Conservation (phyloP, 2,797 vertebrate genomes). For the Pachyuromys duprasi region DNA sequence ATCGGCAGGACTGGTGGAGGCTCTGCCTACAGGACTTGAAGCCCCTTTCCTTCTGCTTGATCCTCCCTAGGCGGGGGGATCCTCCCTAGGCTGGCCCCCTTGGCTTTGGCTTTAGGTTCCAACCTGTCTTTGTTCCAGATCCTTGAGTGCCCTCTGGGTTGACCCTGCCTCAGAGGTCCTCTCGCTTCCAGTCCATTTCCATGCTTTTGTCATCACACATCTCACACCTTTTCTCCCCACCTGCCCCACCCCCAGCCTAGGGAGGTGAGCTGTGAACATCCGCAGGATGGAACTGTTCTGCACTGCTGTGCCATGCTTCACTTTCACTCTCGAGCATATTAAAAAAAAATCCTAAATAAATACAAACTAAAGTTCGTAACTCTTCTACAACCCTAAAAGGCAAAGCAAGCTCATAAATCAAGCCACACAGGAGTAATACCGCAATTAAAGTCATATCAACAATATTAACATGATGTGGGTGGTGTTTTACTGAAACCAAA, state of each 20-base stretch:
- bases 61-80: background rate
- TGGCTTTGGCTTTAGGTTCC: background rate
- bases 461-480: background rate
- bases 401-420: constrained; percentile 51
- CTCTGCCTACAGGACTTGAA: background rate
- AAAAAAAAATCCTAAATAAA: background rate
- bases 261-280: background rate
- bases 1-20: background rate
- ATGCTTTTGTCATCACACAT: too few relatives aligned
- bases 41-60: background rate
- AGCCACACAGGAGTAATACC: constrained; percentile 4
- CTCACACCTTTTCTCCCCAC: background rate
- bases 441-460: background rate
- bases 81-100: too few relatives aligned
- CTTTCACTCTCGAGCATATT: constrained; percentile 16
- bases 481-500: background rate
- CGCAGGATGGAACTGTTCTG: background rate
- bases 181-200: too few relatives aligned
- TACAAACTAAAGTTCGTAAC: constrained; percentile 47
- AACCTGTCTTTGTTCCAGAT: background rate
- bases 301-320: background rate
- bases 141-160: background rate
- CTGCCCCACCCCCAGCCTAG: background rate
- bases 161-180: background rate
- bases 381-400: constrained; percentile 40